Conservation (phyloP, 1,140 invertebrate genomes). For the Odontomachus brunneus region DNA sequence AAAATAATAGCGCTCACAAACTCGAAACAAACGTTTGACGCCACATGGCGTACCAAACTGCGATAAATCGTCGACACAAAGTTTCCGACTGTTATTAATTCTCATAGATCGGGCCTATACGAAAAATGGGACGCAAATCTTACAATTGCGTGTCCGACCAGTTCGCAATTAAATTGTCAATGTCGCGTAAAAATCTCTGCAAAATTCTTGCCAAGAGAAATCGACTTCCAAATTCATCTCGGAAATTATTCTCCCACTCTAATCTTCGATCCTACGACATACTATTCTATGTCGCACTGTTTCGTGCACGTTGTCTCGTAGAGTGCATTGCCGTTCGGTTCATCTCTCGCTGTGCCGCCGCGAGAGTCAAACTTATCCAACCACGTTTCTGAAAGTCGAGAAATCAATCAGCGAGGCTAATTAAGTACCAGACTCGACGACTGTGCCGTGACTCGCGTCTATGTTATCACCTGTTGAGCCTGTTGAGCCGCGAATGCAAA, state of each 20-base stretch:
- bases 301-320: too few species aligned
- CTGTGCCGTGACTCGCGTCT: slow-evolving; percentile 9
- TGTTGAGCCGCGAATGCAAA: slow-evolving; percentile 42
- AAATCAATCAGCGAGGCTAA: slow-evolving; percentile 18
- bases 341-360: neutral
- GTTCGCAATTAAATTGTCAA: slow-evolving; percentile 4
- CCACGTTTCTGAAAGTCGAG: neutral
- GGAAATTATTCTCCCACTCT: too few species aligned
- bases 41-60: slow-evolving; percentile 35
- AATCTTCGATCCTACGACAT: too few species aligned
- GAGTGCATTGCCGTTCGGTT: neutral
- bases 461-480: slow-evolving; percentile 53
- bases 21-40: slow-evolving; percentile 52
- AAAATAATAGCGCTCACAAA: slow-evolving; percentile 54
- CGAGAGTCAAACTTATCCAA: neutral
- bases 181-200: too few species aligned
- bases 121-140: slow-evolving; percentile 27
- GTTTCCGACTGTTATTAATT: slow-evolving; percentile 53
- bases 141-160: neutral
- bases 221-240: too few species aligned
- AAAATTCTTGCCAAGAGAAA: too few species aligned
- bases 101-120: slow-evolving; percentile 15
- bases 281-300: too few species aligned
- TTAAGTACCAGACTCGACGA: slow-evolving; percentile 4
- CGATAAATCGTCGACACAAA: slow-evolving; percentile 45